These are phyloP conservation scores for Ramazzottius varieornatus DNA, from an alignment of 2,888 invertebrate genomes.

Conservation along the genomic window DNA sequence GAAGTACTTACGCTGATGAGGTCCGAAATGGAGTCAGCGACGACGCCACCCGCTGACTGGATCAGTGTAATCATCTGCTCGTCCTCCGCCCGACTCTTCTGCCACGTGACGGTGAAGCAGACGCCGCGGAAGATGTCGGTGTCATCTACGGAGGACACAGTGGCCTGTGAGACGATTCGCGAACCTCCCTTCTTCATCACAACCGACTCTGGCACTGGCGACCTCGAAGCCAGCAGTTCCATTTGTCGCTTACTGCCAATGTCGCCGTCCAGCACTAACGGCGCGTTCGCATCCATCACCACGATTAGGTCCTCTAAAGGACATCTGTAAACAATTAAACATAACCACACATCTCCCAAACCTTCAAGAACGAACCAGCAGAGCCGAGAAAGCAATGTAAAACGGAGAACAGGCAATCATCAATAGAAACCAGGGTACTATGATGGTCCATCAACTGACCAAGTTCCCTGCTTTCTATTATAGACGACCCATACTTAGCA, in stretches of 20 bases:
- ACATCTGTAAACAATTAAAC: not conserved
- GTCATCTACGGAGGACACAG: not conserved
- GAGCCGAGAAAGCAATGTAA: too few relatives aligned
- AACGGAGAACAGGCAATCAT: too few relatives aligned
- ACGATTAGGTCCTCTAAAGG: not conserved
- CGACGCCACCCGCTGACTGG: not conserved
- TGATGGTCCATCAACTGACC: too few relatives aligned
- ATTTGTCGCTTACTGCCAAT: not conserved
- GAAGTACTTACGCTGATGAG: not conserved
- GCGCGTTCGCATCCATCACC: not conserved
- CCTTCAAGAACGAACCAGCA: too few relatives aligned
- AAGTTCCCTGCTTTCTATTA: too few relatives aligned
- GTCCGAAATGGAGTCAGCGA: not conserved
- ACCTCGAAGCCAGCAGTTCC: not conserved
- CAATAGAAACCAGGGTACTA: too few relatives aligned
- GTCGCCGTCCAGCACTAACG: not conserved
- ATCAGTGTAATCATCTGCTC: not conserved
- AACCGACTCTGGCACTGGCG: not conserved
- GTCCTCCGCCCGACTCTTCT: not conserved
- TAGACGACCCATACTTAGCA: too few relatives aligned
- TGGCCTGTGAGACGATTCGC: not conserved
- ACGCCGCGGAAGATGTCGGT: not conserved
- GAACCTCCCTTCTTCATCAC: not conserved
- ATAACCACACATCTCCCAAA: too few relatives aligned
- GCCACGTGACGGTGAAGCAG: not conserved